Conservation (phyloP, 2,113 vertebrate genomes). For the Neoarius graeffei region DNA sequence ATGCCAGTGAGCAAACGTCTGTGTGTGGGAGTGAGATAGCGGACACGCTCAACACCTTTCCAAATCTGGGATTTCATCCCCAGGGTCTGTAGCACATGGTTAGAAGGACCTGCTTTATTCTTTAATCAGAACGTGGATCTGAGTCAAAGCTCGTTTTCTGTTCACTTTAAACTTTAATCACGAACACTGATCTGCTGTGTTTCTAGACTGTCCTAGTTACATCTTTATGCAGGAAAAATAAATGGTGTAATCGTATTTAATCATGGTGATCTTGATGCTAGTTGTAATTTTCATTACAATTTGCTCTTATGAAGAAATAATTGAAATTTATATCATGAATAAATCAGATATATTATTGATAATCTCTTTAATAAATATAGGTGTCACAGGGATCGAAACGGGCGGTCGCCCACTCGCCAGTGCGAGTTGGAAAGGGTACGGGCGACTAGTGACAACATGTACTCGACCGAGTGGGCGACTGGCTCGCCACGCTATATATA, state of each 20-base stretch:
- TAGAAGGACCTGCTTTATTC: not conserved
- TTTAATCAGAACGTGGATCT: slow-evolving; percentile 17
- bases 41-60: slow-evolving; percentile 9
- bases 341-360: not conserved
- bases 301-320: not conserved
- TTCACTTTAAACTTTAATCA: slow-evolving; percentile 5
- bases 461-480: too few species aligned
- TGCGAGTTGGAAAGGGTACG: too few species aligned
- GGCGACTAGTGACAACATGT: too few species aligned
- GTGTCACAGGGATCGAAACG: too few species aligned
- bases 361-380: not conserved
- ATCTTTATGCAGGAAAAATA: not conserved
- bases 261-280: not conserved
- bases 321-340: not conserved
- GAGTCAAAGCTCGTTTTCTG: slow-evolving; percentile 16
- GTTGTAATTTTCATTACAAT: not conserved
- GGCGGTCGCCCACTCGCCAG: too few species aligned
- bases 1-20: not conserved
- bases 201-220: not conserved
- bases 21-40: slow-evolving; percentile 15
- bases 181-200: not conserved
- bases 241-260: not conserved
- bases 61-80: slow-evolving; percentile 23
- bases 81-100: not conserved
- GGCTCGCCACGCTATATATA: too few species aligned